phyloP scores from a whole-genome alignment of 2,113 vertebrate species.

The Otus sunia region DNA sequence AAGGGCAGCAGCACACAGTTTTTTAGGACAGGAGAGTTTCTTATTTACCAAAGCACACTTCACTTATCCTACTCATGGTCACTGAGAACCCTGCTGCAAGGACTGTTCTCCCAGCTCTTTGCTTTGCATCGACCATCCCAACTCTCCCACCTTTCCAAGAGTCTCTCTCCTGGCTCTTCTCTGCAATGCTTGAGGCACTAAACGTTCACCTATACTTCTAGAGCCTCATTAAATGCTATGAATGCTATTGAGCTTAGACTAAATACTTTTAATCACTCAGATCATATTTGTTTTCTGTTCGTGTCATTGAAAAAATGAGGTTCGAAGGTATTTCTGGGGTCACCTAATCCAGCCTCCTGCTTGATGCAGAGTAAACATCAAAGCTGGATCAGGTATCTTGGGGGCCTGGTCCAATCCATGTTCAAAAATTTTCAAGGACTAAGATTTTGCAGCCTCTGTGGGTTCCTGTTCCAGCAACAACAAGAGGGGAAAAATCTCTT shows the following conservation, averaged over 20 bases:
- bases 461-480: neutral
- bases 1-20: neutral
- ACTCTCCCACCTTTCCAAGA: neutral
- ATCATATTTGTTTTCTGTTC: neutral
- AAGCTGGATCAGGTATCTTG: neutral
- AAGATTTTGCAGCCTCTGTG: neutral
- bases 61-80: neutral
- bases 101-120: neutral
- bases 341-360: neutral
- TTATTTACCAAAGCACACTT: neutral
- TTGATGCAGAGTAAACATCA: neutral
- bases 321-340: neutral
- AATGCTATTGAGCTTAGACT: neutral
- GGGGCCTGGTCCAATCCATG: neutral
- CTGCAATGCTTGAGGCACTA: neutral
- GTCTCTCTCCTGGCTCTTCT: neutral
- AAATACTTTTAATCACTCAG: neutral
- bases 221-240: neutral
- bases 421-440: neutral
- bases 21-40: neutral
- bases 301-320: neutral
- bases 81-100: neutral
- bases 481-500: neutral
- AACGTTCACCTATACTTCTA: neutral
- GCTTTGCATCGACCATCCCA: neutral